Conservation (phyloP, 2,888 invertebrate species). For the Eristalis pertinax region DNA sequence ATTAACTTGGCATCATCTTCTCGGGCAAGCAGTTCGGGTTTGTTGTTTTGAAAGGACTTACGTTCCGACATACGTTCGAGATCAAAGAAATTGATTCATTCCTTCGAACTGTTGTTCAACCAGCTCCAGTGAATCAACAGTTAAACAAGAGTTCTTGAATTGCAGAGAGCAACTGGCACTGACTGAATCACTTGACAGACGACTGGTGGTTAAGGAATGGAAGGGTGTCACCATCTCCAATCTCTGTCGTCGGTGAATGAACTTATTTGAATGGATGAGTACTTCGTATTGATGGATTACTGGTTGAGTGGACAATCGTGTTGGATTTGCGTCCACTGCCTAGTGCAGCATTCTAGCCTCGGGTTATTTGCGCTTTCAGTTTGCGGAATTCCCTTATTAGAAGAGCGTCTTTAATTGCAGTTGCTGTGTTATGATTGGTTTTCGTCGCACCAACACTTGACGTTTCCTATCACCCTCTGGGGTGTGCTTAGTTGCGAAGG, state of each 20-base stretch:
- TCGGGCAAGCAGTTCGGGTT: neutral
- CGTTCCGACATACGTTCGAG: neutral
- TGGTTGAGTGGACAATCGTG: neutral
- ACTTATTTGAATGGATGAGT: neutral
- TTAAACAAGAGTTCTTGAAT: neutral
- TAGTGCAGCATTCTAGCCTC: neutral
- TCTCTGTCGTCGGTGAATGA: neutral
- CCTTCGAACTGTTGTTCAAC: neutral
- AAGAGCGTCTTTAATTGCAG: constrained; percentile 66
- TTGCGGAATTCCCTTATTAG: constrained; percentile 45
- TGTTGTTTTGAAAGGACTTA: neutral
- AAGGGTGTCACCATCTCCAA: neutral
- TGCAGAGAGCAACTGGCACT: no score
- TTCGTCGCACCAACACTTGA: constrained; percentile 13
- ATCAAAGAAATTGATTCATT: neutral
- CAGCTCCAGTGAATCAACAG: neutral
- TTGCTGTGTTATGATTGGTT: constrained; percentile 56
- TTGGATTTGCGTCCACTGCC: neutral
- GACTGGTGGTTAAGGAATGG: neutral
- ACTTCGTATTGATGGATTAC: neutral
- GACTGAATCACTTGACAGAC: neutral
- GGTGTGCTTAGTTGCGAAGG: constrained; percentile 20
- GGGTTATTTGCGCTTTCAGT: neutral
- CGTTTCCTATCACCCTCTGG: constrained; percentile 33
- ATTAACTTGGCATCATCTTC: constrained; percentile 24